These are phyloP conservation scores for Pyrgilauda ruficollis DNA, from an alignment of 2,113 vertebrate genomes.

Conservation along the genomic window DNA sequence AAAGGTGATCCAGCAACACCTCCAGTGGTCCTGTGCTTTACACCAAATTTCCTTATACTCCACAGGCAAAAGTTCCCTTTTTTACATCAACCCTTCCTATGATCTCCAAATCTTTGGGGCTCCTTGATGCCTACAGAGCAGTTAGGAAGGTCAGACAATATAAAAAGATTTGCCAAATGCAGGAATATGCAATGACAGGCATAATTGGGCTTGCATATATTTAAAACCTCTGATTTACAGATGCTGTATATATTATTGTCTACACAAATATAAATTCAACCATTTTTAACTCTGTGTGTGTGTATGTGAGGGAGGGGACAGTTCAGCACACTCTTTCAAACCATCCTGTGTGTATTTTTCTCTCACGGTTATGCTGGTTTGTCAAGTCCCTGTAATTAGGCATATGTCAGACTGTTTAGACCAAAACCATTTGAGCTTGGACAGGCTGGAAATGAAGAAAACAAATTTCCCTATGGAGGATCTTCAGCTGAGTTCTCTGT, in stretches of 20 bases:
- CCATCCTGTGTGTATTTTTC: neutral
- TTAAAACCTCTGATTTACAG: neutral
- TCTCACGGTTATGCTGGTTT: neutral
- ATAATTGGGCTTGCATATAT: neutral
- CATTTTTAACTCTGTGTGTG: neutral
- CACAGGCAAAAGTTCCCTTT: neutral
- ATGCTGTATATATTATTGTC: neutral
- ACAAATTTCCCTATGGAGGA: neutral
- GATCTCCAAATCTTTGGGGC: neutral
- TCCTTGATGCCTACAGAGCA: neutral
- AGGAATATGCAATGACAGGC: neutral
- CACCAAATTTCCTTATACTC: neutral
- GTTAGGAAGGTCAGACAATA: neutral
- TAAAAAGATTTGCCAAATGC: neutral
- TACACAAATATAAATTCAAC: neutral
- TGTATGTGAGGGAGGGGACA: neutral
- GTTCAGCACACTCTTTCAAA: neutral
- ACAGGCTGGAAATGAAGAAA: neutral
- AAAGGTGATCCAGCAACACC: neutral
- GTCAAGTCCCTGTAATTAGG: neutral
- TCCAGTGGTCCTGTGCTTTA: neutral
- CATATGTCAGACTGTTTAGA: neutral
- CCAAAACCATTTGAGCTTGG: neutral
- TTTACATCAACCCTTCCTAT: neutral
- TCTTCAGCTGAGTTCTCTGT: neutral